A percentile compares a stretch with the other conserved stretches of the same genome.
phyloP scores from a whole-genome alignment of 2,888 invertebrate genomes.

The Heliconius aoede region DNA sequence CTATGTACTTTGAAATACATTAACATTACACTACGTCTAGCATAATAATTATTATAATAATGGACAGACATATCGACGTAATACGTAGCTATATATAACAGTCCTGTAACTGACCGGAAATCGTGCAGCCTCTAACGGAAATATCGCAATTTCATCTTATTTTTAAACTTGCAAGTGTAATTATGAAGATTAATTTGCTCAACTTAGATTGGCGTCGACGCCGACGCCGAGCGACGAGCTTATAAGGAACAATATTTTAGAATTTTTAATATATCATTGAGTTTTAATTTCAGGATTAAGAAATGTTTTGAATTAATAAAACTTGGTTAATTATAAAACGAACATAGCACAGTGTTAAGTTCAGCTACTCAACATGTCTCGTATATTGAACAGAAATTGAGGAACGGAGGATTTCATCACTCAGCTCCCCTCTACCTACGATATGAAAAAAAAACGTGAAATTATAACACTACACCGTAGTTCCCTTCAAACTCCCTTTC shows the following conservation, averaged over 20 bases:
- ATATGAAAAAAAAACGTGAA: too few relatives aligned
- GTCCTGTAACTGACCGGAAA: slow-evolving; percentile 59
- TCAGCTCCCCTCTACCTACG: neutral
- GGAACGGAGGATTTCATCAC: neutral
- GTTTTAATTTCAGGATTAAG: too few relatives aligned
- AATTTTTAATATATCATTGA: too few relatives aligned
- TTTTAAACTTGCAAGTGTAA: slow-evolving; percentile 55
- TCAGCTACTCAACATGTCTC: neutral
- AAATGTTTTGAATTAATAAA: too few relatives aligned
- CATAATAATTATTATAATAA: neutral
- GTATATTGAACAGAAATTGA: too few relatives aligned
- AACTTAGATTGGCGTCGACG: neutral
- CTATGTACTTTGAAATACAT: neutral
- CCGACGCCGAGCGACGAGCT: too few relatives aligned
- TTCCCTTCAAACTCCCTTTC: neutral
- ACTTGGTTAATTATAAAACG: too few relatives aligned
- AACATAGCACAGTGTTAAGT: neutral
- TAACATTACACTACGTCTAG: neutral
- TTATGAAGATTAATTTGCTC: slow-evolving; percentile 26
- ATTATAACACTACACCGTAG: too few relatives aligned
- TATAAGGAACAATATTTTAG: neutral
- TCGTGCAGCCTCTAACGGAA: slow-evolving; percentile 62
- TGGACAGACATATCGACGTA: neutral
- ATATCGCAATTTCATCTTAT: slow-evolving; percentile 53
- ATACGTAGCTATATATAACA: neutral